These are phyloP conservation scores for Mesocentrotus franciscanus DNA, from an alignment of 53 echinoderm and acorn worm species.

Conservation along the genomic window DNA sequence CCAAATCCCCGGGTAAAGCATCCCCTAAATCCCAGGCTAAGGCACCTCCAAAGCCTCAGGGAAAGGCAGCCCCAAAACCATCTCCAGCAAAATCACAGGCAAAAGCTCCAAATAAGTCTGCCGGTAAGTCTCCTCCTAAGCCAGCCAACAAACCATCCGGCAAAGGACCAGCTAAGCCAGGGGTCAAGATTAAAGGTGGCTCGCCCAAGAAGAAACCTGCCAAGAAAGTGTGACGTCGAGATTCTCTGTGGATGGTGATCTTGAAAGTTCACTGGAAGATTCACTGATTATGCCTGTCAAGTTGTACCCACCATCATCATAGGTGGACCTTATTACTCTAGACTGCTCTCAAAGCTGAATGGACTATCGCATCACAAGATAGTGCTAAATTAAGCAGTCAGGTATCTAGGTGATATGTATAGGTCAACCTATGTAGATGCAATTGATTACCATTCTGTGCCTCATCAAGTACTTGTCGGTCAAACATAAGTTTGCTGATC, in stretches of 20 bases:
- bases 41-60: neutral
- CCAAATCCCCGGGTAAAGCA: neutral
- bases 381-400: too few relatives aligned
- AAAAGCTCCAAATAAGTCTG: neutral
- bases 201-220: slow-evolving; percentile 22
- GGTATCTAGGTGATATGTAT: too few relatives aligned
- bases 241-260: neutral
- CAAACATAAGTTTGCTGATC: too few relatives aligned
- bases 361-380: too few relatives aligned
- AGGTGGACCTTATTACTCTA: too few relatives aligned
- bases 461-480: too few relatives aligned
- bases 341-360: too few relatives aligned
- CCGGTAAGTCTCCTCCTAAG: neutral
- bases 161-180: slow-evolving; percentile 3
- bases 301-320: too few relatives aligned
- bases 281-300: too few relatives aligned
- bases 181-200: neutral
- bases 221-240: neutral
- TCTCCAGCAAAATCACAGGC: neutral
- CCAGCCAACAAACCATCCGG: neutral
- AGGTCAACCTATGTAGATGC: too few relatives aligned
- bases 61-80: neutral
- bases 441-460: too few relatives aligned
- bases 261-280: too few relatives aligned
- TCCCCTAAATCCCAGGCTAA: neutral